Evolutionary conservation across 1,140 invertebrate species (phyloP), one percentile per base, ranked within the genome.

Genomic region (Octopus sinensis): DNA sequence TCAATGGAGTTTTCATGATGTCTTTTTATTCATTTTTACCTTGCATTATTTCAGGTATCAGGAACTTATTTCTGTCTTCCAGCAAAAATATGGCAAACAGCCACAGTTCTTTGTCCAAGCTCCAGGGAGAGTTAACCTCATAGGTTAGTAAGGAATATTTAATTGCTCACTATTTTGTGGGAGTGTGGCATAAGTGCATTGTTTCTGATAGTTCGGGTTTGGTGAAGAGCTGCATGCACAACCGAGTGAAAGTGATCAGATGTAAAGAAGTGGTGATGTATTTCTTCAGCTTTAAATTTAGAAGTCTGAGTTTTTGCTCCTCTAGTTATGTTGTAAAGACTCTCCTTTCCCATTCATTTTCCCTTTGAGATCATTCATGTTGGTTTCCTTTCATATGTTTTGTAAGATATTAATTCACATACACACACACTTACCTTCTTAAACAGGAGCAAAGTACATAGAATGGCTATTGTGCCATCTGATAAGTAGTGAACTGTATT

Each of bases 51-150:
- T 75, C 83, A 91, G 90, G 78, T 89, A 84, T 86, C 80, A 84
- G 5, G 81, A 83, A 13, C 83, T 91, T 6, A 82, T 82, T 78
- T 62, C 84, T 62, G 80, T 80, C 53, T 90, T 90, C 83, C 79
- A 80, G 12, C 52, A 84, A 43, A 88, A 86, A 79, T 92, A 86
- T 90, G 86, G 86, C 53, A 73, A 82, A 23, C 71, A 85, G 53
- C 91, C 92, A 43, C 53, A 85, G 53, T 92, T 91, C 85, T 87
- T 90, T 87, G 90, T 92, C 23, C 86, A 92, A 86, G 92, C 92
- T 79, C 92, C 93, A 13, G 93, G 93, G 86, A 94, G 98, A 86
- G 98, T 99, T 0, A 99, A 99, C 92, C 91, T 99, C 76, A 99
- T 99, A 88, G 98, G 92, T 92, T 83, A 84, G 78, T 80, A 23